Evolutionary conservation across 2,888 invertebrate species (phyloP).

Genomic region (Campaea margaritaria): DNA sequence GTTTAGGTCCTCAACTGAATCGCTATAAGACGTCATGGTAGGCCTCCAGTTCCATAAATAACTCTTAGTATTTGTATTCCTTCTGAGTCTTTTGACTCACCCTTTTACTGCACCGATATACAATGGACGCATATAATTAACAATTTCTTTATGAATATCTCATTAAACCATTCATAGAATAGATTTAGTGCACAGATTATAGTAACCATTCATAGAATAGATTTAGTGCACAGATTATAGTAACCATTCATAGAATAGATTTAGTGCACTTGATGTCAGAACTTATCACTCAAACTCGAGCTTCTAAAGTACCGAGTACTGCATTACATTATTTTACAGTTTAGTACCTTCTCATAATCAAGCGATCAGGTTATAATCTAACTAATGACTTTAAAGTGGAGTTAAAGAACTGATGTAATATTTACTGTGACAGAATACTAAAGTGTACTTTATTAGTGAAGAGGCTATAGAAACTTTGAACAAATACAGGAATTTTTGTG

Average conservation of each 20-base stretch:
- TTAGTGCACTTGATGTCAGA: conserved; percentile 5
- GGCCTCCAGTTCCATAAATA: too few species aligned
- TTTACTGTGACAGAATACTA: conserved; percentile 9
- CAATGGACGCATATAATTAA: too few species aligned
- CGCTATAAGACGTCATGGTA: too few species aligned
- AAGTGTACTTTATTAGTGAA: conserved; percentile 1
- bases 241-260: too few species aligned
- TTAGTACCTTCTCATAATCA: conserved; percentile 3
- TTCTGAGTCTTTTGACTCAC: too few species aligned
- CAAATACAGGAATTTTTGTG: conserved; percentile 34
- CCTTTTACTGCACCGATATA: too few species aligned
- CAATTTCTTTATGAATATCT: conserved; percentile 6
- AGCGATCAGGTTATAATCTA: background rate
- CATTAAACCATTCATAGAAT: conserved; percentile 9
- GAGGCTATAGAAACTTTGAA: conserved; percentile 32
- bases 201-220: conserved; percentile 11
- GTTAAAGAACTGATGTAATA: background rate
- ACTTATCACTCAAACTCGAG: conserved; percentile 12
- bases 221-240: too few species aligned
- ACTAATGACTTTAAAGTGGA: too few species aligned
- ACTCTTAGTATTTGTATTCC: too few species aligned
- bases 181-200: too few species aligned
- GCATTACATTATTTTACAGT: background rate
- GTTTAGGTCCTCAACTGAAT: too few species aligned
- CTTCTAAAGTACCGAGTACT: background rate